Base-by-base conservation (phyloP, 2,113 vertebrate species). In the Asarcornis scutulata region DNA sequence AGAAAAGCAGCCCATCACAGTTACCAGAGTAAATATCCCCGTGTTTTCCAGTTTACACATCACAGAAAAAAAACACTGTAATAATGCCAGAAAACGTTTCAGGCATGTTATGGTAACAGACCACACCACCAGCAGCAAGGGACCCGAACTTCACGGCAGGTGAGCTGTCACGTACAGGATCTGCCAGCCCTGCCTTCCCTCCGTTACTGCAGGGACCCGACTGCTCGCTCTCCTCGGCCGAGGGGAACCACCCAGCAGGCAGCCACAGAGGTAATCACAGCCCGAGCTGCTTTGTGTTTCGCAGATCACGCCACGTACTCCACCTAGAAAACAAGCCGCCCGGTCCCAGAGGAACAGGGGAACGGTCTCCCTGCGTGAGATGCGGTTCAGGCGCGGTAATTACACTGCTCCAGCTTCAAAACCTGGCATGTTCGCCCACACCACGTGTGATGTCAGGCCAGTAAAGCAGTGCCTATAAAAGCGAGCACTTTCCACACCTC, bases 51-150 rank as follows among this genome's bases (percentile, higher is more conserved):
- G 82, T 78, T 83, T 77, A 63, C 55, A 80, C 63, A 78, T 94
- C 36, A 50, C 23, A 83, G 44, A 46, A 87, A 92, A 46, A 92
- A 36, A 92, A 50, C 52, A 46, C 56, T 67, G 63, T 78, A 86
- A 92, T 89, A 92, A 94, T 74, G 94, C 50, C 93, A 91, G 89
- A 83, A 96, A 95, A 91, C 89, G 95, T 95, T 76, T 94, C 89
- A 93, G 78, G 87, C 95, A 83, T 74, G 82, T 91, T 95, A 91
- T 77, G 6, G 85, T 96, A 96, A 94, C 87, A 93, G 55, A 89
- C 94, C 93, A 77, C 93, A 91, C 89, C 88, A 94, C 88, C 67
- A 89, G 94, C 86, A 96, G 89, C 78, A 74, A 56, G 87, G 83
- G 89, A 93, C 89, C 87, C 77, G 58, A 89, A 89, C 94, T 91